Percentiles rank a stretch among this genome's conserved stretches.
Conservation (phyloP, 2,888 invertebrate genomes). For the Pachydiplax longipennis region DNA sequence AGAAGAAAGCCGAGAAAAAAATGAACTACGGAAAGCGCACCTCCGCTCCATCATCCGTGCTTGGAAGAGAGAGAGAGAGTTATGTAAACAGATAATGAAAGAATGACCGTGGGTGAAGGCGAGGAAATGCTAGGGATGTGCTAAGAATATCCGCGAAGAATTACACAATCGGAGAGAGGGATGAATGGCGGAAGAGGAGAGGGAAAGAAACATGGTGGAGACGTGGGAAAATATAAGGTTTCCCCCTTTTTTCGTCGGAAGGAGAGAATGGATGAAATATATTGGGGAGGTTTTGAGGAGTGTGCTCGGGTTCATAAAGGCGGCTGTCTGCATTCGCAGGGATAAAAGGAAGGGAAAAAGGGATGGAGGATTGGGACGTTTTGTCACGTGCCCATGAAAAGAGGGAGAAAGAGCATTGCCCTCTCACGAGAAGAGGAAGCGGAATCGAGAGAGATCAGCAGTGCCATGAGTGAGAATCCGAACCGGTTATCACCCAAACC, state of each 20-base stretch:
- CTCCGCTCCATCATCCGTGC: background rate
- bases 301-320: background rate
- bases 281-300: background rate
- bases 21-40: background rate
- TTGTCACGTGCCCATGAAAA: background rate
- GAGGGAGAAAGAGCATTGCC: too few relatives aligned
- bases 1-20: background rate
- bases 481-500: too few relatives aligned
- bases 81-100: background rate
- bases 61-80: background rate
- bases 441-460: too few relatives aligned
- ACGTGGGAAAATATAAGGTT: background rate
- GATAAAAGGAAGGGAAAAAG: background rate
- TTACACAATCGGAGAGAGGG: background rate
- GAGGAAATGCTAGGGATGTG: background rate
- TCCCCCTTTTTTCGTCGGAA: background rate
- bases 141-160: background rate
- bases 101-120: background rate
- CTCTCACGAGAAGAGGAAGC: too few relatives aligned
- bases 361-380: background rate
- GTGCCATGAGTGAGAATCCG: too few relatives aligned
- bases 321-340: background rate
- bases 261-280: background rate
- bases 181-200: background rate
- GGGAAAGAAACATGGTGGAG: background rate